Evolutionary conservation across 1,140 invertebrate genomes (phyloP), one percentile per base, ranked within the genome.

Genomic region (Papilio polyxenes): DNA sequence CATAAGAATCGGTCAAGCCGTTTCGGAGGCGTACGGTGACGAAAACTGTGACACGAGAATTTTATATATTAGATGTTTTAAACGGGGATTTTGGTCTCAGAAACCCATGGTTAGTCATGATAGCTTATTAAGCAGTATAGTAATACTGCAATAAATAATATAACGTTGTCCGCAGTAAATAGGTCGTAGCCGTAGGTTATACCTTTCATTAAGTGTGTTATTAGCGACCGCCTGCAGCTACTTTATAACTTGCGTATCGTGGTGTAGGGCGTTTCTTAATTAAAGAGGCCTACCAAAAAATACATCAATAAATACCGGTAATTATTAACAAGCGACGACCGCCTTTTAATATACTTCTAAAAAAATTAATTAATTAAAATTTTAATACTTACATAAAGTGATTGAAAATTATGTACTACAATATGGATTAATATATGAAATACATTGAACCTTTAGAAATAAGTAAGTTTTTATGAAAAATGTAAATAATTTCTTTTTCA

Each of bases 161-260:
- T 65, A 13, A 65, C 31, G 31, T 37, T 72, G 1, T 72, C 65
- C 31, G 65, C 31, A 72, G 13, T 62, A 62, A 72, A 40, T 77
- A 77, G 44, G 75, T 77, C 44, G 9, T 77, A 17, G 20, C 75
- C 23, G 44, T 77, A 11, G 48, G 49, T 77, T 77, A 77, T 77
- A 77, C 48, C 75, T 77, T 77, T 77, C 44, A 77, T 77, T 77
- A 77, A 77, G 74, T 49, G 20, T 77, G 44, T 77, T 77, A 77
- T 77, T 53, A 77, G 75, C 23, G 49, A 77, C 48, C 44, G 49
- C 75, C 75, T 77, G 75, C 20, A 51, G 75, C n/a, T 77, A 53
- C 53, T 77, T 77, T 77, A 77, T 77, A 77, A 31, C 74, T 44
- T 48, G 48, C 44, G 48, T 75, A 75, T 72, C 65, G 65, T 65